Conservation (phyloP, 2,797 vertebrate species). For the Sarcophilus harrisii region DNA sequence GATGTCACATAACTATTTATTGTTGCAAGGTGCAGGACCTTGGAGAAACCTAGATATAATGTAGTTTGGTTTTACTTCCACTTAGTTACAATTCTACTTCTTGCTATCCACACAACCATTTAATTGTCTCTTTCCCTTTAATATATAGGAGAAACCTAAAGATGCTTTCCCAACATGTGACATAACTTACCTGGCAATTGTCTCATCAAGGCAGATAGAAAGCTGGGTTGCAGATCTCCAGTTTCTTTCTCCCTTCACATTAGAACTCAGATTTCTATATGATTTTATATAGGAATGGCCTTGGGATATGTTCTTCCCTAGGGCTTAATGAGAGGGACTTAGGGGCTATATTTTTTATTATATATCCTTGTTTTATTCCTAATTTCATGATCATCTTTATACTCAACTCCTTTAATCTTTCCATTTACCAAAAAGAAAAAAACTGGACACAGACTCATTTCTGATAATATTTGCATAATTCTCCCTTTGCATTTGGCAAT, state of each 20-base stretch:
- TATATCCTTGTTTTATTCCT: neutral
- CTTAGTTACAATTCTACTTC: neutral
- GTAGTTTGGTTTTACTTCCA: neutral
- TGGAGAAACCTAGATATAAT: neutral
- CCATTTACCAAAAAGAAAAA: neutral
- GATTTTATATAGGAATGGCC: neutral
- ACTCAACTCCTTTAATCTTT: neutral
- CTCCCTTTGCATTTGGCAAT: neutral
- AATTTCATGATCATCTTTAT: neutral
- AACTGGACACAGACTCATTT: neutral
- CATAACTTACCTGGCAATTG: neutral
- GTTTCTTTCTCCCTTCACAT: neutral
- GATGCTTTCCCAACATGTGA: neutral
- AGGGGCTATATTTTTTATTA: neutral
- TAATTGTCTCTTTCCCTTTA: neutral
- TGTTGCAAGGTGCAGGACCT: neutral
- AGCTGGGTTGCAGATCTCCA: neutral
- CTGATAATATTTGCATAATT: neutral
- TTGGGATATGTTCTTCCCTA: neutral
- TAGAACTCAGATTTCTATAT: neutral
- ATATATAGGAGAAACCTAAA: neutral
- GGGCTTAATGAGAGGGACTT: neutral
- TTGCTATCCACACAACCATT: neutral
- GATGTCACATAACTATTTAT: neutral
- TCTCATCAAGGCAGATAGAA: neutral